Evolutionary conservation across 1,140 invertebrate genomes (phyloP).

Genomic region (Drosophila obscura): DNA sequence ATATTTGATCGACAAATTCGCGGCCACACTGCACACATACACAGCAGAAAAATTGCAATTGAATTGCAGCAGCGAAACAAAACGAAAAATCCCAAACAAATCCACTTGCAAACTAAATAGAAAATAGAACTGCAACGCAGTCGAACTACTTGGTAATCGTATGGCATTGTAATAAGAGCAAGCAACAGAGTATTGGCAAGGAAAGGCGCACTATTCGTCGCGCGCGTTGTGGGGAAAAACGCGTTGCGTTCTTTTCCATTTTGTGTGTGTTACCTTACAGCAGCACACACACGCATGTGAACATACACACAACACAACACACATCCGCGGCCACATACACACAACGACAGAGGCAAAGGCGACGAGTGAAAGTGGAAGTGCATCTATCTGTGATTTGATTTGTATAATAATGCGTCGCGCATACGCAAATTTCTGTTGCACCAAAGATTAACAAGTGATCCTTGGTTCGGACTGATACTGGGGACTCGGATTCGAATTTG

Average conservation of each 20-base stretch:
- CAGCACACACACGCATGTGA: conserved; percentile 34
- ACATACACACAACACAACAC: conserved; percentile 18
- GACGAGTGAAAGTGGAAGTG: conserved; percentile 78
- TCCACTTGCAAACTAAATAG: conserved; percentile 51
- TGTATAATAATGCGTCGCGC: conserved; percentile 81
- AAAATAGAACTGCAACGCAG: conserved; percentile 24
- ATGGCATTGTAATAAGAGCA: conserved; percentile 36
- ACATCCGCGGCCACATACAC: conserved; percentile 30
- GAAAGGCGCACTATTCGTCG: conserved; percentile 50
- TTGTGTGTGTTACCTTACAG: conserved; percentile 57
- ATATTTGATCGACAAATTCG: no score
- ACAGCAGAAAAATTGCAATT: conserved; percentile 66
- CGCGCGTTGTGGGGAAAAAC: conserved; percentile 67
- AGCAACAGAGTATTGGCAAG: conserved; percentile 21
- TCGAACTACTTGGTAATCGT: conserved; percentile 23
- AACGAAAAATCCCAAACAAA: conserved; percentile 66
- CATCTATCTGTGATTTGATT: conserved; percentile 73
- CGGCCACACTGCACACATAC: conserved; percentile 7
- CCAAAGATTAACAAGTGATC: conserved; percentile 66
- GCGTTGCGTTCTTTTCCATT: conserved; percentile 76
- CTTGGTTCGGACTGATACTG: conserved; percentile 25
- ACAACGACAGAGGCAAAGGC: conserved; percentile 47
- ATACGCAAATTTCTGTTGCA: conserved; percentile 74
- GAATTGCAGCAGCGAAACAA: conserved; percentile 60
- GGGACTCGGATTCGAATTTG: background rate